These are phyloP conservation scores for Pocillopora damicornis DNA, from an alignment of 64 coral and sea anemone species.

Conservation along the genomic window DNA sequence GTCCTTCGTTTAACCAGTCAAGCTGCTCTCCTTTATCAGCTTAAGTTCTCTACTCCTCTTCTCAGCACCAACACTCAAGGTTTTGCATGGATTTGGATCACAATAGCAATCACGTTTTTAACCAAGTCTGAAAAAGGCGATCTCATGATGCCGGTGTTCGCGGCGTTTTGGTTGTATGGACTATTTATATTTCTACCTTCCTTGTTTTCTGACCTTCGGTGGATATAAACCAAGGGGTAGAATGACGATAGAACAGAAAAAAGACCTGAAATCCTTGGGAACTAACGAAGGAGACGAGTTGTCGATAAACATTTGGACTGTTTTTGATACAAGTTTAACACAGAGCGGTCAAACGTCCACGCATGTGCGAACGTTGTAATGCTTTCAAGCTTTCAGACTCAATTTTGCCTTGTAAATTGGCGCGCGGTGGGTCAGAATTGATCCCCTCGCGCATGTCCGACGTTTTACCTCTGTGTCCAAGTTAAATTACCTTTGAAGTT, in stretches of 20 bases:
- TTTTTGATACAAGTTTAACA: too few species aligned
- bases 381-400: too few species aligned
- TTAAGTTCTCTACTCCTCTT: constrained; percentile 10
- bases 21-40: constrained; percentile 31
- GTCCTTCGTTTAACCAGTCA: constrained; percentile 38
- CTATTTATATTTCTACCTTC: neutral
- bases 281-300: too few species aligned
- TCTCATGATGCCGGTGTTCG: constrained; percentile 11
- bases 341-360: too few species aligned
- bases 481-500: too few species aligned
- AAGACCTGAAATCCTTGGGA: too few species aligned
- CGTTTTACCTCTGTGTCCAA: too few species aligned
- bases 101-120: constrained; percentile 1
- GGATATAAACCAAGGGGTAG: neutral
- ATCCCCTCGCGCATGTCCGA: too few species aligned
- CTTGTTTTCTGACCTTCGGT: constrained; percentile 9
- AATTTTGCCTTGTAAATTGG: too few species aligned
- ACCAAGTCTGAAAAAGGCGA: neutral
- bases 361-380: too few species aligned
- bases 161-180: constrained; percentile 34
- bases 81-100: constrained; percentile 40
- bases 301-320: too few species aligned
- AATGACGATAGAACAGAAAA: neutral
- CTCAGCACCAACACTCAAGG: constrained; percentile 1
- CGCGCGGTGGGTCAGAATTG: too few species aligned